Evolutionary conservation across 2,113 vertebrate species (phyloP).

Genomic region (Chloebia gouldiae): DNA sequence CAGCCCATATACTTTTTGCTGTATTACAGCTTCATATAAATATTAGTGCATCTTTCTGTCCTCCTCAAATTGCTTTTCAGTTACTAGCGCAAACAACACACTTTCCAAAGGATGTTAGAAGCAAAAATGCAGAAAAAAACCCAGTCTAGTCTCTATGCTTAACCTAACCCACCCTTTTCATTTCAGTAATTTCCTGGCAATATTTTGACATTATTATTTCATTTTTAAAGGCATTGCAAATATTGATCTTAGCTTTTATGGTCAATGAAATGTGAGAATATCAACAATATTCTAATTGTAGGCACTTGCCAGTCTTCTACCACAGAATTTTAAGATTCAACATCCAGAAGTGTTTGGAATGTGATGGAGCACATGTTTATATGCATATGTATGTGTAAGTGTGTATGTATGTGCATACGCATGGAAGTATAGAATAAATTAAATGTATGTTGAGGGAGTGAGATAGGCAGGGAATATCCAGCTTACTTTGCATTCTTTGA

Average conservation of each 20-base stretch:
- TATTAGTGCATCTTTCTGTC: background rate
- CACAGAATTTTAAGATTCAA: background rate
- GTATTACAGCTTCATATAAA: background rate
- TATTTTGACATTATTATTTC: background rate
- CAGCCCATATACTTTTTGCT: background rate
- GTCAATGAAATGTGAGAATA: background rate
- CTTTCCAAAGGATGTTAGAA: background rate
- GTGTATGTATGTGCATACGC: accelerated
- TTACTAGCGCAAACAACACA: background rate
- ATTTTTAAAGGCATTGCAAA: background rate
- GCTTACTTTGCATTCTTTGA: background rate
- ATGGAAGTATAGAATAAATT: background rate
- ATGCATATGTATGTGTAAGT: background rate
- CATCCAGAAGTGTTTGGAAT: background rate
- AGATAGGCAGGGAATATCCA: background rate
- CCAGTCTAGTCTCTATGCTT: background rate
- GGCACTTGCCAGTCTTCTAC: background rate
- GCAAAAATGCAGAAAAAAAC: background rate
- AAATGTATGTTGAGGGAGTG: background rate
- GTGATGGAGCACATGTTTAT: background rate
- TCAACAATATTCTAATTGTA: background rate
- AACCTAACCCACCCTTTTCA: background rate
- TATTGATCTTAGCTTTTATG: background rate
- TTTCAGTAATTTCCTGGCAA: background rate
- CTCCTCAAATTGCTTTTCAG: background rate